Evolutionary conservation across 2,113 vertebrate species (phyloP).

Genomic region (Pipa parva): DNA sequence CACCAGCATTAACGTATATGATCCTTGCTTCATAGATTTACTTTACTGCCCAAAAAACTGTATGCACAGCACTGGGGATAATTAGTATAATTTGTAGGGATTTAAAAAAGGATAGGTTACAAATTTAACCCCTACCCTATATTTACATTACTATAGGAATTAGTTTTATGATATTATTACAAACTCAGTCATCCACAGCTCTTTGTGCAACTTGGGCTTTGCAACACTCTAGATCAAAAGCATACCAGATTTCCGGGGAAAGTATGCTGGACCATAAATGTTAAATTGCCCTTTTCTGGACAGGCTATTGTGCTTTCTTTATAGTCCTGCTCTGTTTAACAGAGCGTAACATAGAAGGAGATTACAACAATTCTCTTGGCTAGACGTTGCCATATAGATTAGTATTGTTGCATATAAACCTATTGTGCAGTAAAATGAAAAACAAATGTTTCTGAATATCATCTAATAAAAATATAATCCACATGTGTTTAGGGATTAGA

Average conservation of each 20-base stretch:
- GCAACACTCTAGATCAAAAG: constrained; percentile 30
- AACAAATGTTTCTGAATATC: neutral
- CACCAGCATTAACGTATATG: too few relatives aligned
- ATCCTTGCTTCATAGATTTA: too few relatives aligned
- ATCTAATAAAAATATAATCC: neutral
- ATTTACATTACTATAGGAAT: constrained; percentile 9
- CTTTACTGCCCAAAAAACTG: too few relatives aligned
- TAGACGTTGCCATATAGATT: neutral
- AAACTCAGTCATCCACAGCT: constrained; percentile 27
- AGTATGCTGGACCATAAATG: constrained; percentile 17
- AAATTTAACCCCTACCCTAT: neutral
- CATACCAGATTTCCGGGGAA: constrained; percentile 20
- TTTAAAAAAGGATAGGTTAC: constrained; percentile 1
- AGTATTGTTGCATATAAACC: neutral
- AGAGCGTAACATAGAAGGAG: constrained; percentile 15
- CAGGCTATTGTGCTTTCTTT: constrained; percentile 30
- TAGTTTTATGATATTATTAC: constrained; percentile 31
- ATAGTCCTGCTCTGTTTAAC: constrained; percentile 28
- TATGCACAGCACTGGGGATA: neutral
- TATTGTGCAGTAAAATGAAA: neutral
- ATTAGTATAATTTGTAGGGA: neutral
- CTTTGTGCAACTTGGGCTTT: constrained; percentile 13
- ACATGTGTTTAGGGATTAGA: neutral
- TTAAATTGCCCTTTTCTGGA: constrained; percentile 12
- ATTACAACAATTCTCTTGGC: neutral